Evolutionary conservation across 30 jellyfish, hydroid and myxozoan genomes (phyloP), one percentile per base, ranked within the genome.

Genomic region (Aurelia aurita): DNA sequence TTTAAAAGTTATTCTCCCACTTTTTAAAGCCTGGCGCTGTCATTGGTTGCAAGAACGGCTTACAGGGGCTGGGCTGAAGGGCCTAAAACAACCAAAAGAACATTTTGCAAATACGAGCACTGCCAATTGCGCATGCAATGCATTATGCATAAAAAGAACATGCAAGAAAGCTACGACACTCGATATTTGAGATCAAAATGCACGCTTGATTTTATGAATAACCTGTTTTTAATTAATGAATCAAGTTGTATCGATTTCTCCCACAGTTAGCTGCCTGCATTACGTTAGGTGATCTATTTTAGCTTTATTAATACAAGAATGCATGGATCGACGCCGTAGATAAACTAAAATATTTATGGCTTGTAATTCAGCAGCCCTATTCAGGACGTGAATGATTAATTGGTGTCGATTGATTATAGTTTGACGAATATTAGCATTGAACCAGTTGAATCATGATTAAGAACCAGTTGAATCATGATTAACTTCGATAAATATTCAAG

Each of bases 171-270:
- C 67, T 19, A 55, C 1, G 29, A n/a, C 7, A 19, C 1, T 22
- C 31, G 1, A 22, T 55, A 12, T n/a, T 19, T 6, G 67, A 14
- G 29, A 55, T 39, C 67, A 55, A 55, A 55, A 55, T 55, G 67
- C 25, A 55, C 67, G 67, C 67, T 55, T 55, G 67, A 55, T 19
- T 55, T 55, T 12, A 19, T 55, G 67, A 55, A 19, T 22, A 10
- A 55, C 67, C 67, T 55, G 67, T 55, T 55, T 55, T 39, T 39
- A 39, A 55, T 55, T 55, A 55, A 55, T 55, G 67, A 55, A 55
- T 55, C 67, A n/a, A 55, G 67, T 19, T 22, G 25, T 55, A 55
- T 55, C 67, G 13, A 55, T 39, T 39, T 5, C 25, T 55, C 0
- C 66, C 9, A 1, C 26, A 55, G 10, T 22, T 22, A 55, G 66